Evolutionary conservation across 1,140 invertebrate genomes (phyloP).

Genomic region (Drosophila saltans): DNA sequence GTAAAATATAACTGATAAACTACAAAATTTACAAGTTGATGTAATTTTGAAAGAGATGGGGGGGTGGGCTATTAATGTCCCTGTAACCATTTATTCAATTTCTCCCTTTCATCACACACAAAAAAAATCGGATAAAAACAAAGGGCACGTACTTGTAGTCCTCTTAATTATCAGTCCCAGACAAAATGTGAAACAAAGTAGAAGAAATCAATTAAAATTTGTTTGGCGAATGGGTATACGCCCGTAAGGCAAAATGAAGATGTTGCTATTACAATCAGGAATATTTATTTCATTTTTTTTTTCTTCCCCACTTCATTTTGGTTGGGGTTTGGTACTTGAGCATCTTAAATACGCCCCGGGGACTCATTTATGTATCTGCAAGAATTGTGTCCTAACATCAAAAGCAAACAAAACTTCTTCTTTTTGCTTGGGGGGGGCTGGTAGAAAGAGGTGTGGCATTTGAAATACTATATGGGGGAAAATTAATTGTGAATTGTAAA

Average conservation of each 20-base stretch:
- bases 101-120: constrained; percentile 13
- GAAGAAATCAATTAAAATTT: constrained; percentile 68
- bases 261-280: constrained; percentile 37
- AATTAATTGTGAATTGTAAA: not conserved
- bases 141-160: constrained; percentile 20
- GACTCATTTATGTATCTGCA: constrained; percentile 52
- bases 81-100: too few relatives aligned
- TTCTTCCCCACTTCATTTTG: not conserved
- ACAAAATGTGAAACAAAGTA: constrained; percentile 33
- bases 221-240: constrained; percentile 42
- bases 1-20: too few relatives aligned
- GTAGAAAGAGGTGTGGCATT: not conserved
- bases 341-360: constrained; percentile 58
- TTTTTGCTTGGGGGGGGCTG: not conserved
- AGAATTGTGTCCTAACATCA: constrained; percentile 37
- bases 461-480: constrained; percentile 1
- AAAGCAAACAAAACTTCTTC: constrained; percentile 26
- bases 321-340: not conserved
- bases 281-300: not conserved
- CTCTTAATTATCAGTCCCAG: constrained; percentile 53
- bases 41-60: too few relatives aligned
- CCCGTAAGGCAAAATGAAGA: constrained; percentile 25
- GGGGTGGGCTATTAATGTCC: too few relatives aligned
- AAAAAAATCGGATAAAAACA: not conserved
- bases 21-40: too few relatives aligned